phyloP scores from a whole-genome alignment of 53 echinoderm and acorn worm genomes.

The Luidia sarsii region DNA sequence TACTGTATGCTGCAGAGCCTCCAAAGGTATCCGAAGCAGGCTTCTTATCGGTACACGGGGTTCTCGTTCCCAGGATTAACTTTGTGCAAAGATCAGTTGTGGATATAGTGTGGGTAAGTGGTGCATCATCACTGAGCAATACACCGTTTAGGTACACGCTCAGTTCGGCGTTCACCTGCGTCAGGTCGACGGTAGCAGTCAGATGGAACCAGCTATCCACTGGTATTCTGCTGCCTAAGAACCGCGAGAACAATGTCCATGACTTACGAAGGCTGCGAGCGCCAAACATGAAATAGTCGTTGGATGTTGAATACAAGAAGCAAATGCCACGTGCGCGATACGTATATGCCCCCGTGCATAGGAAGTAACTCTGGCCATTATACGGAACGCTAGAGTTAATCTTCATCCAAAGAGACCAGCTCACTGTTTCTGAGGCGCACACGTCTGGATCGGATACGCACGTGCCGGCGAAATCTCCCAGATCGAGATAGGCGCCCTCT shows the following conservation, averaged over 20 bases:
- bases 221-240: not conserved
- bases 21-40: not conserved
- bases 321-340: not conserved
- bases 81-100: too few species aligned
- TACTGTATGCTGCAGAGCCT: conserved; percentile 20
- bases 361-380: not conserved
- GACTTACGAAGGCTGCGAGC: not conserved
- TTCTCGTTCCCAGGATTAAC: too few species aligned
- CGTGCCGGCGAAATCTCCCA: too few species aligned
- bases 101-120: too few species aligned
- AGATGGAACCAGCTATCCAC: too few species aligned
- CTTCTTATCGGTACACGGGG: too few species aligned
- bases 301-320: not conserved
- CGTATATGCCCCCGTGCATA: not conserved
- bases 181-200: too few species aligned
- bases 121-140: too few species aligned
- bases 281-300: not conserved
- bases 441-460: too few species aligned
- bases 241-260: not conserved
- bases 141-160: too few species aligned
- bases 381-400: not conserved
- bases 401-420: conserved; percentile 22
- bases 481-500: too few species aligned
- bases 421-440: not conserved
- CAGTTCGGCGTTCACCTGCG: too few species aligned